phyloP scores from a whole-genome alignment of 2,113 vertebrate species.

The Dascyllus trimaculatus region DNA sequence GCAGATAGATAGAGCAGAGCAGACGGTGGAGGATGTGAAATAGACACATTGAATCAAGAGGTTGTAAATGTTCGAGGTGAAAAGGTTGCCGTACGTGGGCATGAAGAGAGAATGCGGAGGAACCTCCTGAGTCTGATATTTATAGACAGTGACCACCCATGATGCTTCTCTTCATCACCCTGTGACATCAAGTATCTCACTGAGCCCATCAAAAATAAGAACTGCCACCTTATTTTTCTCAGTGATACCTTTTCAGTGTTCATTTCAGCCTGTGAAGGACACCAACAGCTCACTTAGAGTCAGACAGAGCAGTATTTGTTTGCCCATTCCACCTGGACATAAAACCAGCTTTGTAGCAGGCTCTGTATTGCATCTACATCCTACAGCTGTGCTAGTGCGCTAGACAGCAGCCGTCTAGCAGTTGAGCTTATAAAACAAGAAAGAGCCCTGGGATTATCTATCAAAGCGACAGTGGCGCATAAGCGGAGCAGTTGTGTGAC shows the following conservation, averaged over 20 bases:
- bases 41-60: slow-evolving; percentile 55
- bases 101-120: slow-evolving; percentile 16
- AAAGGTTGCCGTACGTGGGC: slow-evolving; percentile 42
- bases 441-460: slow-evolving; percentile 34
- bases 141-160: slow-evolving; percentile 57
- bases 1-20: slow-evolving; percentile 32
- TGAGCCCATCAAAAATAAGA: slow-evolving; percentile 8
- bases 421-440: slow-evolving; percentile 60
- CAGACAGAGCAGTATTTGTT: slow-evolving; percentile 31
- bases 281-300: neutral
- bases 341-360: slow-evolving; percentile 29
- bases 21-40: slow-evolving; percentile 59
- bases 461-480: slow-evolving; percentile 45
- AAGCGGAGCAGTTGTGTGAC: slow-evolving; percentile 36
- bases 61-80: slow-evolving; percentile 37
- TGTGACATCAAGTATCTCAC: slow-evolving; percentile 42
- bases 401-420: slow-evolving; percentile 29
- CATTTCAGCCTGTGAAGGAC: neutral
- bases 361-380: slow-evolving; percentile 51
- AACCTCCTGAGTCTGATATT: slow-evolving; percentile 40
- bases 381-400: slow-evolving; percentile 55
- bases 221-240: slow-evolving; percentile 1
- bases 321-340: slow-evolving; percentile 19
- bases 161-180: slow-evolving; percentile 20
- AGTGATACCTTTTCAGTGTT: neutral